A percentile compares a stretch with the other conserved stretches of the same genome.
Evolutionary conservation across 2,797 vertebrate species (phyloP).

Genomic region (Bradypodion ventrale): DNA sequence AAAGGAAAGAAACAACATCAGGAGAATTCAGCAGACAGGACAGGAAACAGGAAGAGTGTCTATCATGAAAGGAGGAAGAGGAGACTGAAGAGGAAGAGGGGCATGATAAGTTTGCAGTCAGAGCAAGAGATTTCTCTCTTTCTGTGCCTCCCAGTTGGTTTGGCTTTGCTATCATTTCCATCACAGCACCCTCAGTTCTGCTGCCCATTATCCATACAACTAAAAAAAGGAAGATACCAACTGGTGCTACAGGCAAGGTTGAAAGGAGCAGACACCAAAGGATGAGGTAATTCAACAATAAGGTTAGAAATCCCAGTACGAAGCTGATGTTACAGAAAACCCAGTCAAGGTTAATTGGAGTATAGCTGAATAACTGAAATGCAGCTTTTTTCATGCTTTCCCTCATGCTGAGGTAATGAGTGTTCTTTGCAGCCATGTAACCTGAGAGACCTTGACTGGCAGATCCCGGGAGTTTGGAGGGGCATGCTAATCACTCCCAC

Average conservation of each 20-base stretch:
- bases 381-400: background rate
- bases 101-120: background rate
- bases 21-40: background rate
- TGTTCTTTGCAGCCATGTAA: constrained; percentile 7
- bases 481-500: background rate
- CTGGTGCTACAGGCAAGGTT: background rate
- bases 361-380: constrained; percentile 25
- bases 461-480: background rate
- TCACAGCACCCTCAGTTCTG: background rate
- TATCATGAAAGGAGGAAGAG: background rate
- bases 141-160: background rate
- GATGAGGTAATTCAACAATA: constrained; percentile 33
- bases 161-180: constrained; percentile 52
- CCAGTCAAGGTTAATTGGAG: constrained; percentile 31
- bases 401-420: constrained; percentile 26
- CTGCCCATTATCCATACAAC: constrained; percentile 38
- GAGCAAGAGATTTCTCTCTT: background rate
- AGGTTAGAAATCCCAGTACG: background rate
- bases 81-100: background rate
- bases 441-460: constrained; percentile 22
- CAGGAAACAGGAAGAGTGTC: constrained; percentile 7
- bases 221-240: constrained; percentile 17
- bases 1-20: constrained; percentile 6
- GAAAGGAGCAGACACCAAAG: constrained; percentile 17
- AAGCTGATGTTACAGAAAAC: constrained; percentile 25